Conservation (phyloP, 2,888 invertebrate species). For the Campoplex nolae region DNA sequence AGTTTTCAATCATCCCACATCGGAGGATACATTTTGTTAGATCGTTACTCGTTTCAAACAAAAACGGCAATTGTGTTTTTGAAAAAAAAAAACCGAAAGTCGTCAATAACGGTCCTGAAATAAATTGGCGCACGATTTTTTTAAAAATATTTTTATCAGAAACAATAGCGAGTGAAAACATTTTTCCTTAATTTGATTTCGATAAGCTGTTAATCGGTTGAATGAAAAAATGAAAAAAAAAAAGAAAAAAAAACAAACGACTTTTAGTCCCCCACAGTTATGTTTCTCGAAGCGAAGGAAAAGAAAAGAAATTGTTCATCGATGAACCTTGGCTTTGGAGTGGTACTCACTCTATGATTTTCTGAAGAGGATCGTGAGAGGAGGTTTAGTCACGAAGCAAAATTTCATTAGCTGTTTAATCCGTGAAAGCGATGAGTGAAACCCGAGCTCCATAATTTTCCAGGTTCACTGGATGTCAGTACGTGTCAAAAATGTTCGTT, state of each 20-base stretch:
- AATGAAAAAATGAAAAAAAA: neutral
- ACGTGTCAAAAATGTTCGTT: constrained; percentile 37
- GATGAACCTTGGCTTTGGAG: constrained; percentile 65
- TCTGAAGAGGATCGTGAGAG: constrained; percentile 4
- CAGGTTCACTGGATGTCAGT: constrained; percentile 27
- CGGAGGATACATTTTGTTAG: neutral
- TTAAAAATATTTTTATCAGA: neutral
- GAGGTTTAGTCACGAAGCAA: constrained; percentile 19
- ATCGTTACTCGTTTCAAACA: neutral
- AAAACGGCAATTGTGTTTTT: neutral
- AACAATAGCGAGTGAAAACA: neutral
- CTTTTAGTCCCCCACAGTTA: neutral
- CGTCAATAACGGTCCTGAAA: neutral
- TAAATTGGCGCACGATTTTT: neutral
- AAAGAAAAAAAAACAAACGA: neutral
- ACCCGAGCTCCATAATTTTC: constrained; percentile 47
- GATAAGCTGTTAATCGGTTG: neutral
- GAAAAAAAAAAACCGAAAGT: neutral
- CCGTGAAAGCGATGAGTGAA: constrained; percentile 41
- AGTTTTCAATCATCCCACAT: constrained; percentile 70
- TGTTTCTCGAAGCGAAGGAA: neutral
- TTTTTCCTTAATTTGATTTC: neutral
- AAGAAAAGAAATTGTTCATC: constrained; percentile 6
- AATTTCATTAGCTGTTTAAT: constrained; percentile 36
- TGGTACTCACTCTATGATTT: constrained; percentile 25